Conservation (phyloP, 1,140 invertebrate genomes). For the Magallana ariakensis region DNA sequence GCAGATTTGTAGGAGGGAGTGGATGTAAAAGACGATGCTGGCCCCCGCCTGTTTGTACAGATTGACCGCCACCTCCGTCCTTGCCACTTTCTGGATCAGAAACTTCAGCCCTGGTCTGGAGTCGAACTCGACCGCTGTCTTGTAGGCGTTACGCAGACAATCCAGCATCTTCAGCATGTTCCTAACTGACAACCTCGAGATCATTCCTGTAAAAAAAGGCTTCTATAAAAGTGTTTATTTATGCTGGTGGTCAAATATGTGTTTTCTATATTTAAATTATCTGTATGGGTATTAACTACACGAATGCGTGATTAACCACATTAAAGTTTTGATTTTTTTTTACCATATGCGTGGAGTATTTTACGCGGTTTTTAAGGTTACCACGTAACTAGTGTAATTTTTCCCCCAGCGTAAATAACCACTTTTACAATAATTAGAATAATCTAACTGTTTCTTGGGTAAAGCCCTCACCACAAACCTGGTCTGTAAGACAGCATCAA, state of each 20-base stretch:
- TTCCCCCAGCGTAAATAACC: too few species aligned
- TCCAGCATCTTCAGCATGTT: slow-evolving; percentile 87
- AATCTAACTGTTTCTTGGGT: too few species aligned
- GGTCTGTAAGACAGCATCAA: too few species aligned
- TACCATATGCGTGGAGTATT: too few species aligned
- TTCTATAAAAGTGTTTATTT: neutral
- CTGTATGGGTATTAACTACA: too few species aligned
- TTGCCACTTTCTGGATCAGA: slow-evolving; percentile 94
- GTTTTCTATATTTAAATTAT: neutral
- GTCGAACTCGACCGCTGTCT: slow-evolving; percentile 91
- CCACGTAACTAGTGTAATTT: too few species aligned
- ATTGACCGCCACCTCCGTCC: slow-evolving; percentile 92
- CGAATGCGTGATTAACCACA: too few species aligned
- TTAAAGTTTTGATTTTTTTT: too few species aligned
- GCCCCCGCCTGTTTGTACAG: slow-evolving; percentile 95
- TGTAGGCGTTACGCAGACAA: slow-evolving; percentile 89
- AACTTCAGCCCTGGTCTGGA: slow-evolving; percentile 94
- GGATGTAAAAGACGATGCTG: slow-evolving; percentile 93
- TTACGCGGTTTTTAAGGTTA: too few species aligned
- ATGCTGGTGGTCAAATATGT: neutral
- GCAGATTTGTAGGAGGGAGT: slow-evolving; percentile 90
- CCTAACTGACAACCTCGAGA: slow-evolving; percentile 78
- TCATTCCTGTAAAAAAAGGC: slow-evolving; percentile 76
- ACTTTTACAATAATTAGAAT: too few species aligned
- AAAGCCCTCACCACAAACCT: too few species aligned